Conservation (phyloP, 2,113 vertebrate genomes). For the Python bivittatus region DNA sequence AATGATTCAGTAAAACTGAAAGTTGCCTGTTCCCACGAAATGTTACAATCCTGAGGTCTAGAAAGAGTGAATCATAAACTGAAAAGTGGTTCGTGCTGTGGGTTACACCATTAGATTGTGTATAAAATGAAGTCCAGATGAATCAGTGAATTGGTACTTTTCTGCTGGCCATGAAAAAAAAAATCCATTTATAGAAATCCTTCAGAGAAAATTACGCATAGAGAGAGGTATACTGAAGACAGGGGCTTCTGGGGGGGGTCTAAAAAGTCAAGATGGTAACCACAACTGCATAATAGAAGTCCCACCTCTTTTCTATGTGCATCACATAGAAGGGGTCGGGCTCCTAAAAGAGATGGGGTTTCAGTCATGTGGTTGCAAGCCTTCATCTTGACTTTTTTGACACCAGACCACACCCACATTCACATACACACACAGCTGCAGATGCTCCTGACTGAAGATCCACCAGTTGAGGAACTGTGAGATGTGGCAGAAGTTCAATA, state of each 20-base stretch:
- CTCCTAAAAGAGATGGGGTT: no score
- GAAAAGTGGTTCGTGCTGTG: not conserved
- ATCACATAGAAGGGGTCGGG: no score
- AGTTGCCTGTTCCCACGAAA: not conserved
- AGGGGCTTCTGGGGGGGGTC: no score
- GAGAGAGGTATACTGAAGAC: not conserved
- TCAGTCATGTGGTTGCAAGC: no score
- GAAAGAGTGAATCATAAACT: not conserved
- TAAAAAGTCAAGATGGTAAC: no score
- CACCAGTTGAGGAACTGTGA: not conserved
- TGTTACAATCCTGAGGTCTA: not conserved
- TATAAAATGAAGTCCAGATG: rapidly evolving
- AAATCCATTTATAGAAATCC: conserved; percentile 16
- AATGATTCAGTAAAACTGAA: not conserved
- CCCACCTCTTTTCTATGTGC: no score
- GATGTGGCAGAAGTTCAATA: not conserved
- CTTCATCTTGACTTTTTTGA: no score
- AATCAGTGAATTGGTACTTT: not conserved
- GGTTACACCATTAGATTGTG: not conserved
- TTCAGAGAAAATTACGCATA: not conserved
- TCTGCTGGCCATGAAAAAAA: not conserved
- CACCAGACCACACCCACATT: no score
- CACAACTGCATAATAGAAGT: no score
- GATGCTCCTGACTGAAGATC: not conserved
- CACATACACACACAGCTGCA: no score